phyloP scores from a whole-genome alignment of 2,797 vertebrate genomes.

The Tauraco hartlaubi region DNA sequence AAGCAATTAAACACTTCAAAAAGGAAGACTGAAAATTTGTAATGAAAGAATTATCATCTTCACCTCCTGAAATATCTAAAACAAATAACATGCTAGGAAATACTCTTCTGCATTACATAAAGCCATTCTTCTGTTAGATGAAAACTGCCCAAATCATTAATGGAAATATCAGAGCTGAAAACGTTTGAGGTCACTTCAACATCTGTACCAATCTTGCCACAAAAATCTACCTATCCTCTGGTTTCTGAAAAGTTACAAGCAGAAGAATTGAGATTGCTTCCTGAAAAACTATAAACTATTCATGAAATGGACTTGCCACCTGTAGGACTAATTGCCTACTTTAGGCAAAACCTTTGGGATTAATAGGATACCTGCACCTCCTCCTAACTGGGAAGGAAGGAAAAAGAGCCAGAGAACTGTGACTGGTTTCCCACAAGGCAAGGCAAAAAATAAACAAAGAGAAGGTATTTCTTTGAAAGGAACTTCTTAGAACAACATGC shows the following conservation, averaged over 20 bases:
- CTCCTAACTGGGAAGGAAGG: not conserved
- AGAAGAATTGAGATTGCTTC: not conserved
- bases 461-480: not conserved
- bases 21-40: slow-evolving; percentile 37
- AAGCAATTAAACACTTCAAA: slow-evolving; percentile 52
- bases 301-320: not conserved
- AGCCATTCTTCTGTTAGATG: not conserved
- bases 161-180: not conserved
- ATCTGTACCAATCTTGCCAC: not conserved
- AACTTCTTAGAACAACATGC: not conserved
- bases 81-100: not conserved
- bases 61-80: slow-evolving; percentile 24
- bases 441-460: not conserved
- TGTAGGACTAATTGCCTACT: not conserved
- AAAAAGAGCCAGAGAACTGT: not conserved
- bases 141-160: not conserved
- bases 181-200: not conserved
- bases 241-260: not conserved
- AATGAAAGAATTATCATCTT: slow-evolving; percentile 33
- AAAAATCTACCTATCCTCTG: not conserved
- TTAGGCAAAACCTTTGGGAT: not conserved
- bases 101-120: not conserved
- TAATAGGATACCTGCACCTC: not conserved
- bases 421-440: not conserved
- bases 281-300: not conserved